Percentiles rank a stretch among this genome's conserved stretches.
Evolutionary conservation across 2,888 invertebrate genomes (phyloP).

Genomic region (Cryptosula pallasiana): DNA sequence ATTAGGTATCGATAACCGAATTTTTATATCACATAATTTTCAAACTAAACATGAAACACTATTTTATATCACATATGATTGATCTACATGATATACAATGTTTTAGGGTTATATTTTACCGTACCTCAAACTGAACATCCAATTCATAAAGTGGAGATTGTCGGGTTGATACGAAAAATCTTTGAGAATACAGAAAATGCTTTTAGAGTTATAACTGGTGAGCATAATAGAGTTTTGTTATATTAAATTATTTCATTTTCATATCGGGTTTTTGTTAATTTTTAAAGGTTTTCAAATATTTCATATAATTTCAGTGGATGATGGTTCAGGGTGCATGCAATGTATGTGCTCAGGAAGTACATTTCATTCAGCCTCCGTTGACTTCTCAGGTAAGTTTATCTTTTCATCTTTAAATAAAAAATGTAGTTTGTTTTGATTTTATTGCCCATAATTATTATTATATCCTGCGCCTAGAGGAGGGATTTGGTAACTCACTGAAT

Average conservation of each 20-base stretch:
- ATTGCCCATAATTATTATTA: too few relatives aligned
- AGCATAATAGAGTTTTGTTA: not conserved
- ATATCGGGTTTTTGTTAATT: too few relatives aligned
- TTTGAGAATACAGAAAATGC: not conserved
- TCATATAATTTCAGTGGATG: slow-evolving; percentile 17
- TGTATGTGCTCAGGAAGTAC: not conserved
- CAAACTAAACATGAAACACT: too few relatives aligned
- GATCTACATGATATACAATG: too few relatives aligned
- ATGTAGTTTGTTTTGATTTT: too few relatives aligned
- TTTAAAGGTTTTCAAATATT: too few relatives aligned
- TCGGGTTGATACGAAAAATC: not conserved
- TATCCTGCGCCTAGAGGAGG: not conserved
- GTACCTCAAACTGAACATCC: not conserved
- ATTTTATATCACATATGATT: too few relatives aligned
- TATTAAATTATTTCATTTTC: not conserved
- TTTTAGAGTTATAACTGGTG: not conserved
- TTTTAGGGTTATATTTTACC: not conserved
- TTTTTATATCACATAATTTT: too few relatives aligned
- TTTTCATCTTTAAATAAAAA: too few relatives aligned
- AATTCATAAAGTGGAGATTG: slow-evolving; percentile 15
- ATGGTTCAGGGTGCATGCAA: slow-evolving; percentile 16
- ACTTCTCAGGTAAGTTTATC: too few relatives aligned
- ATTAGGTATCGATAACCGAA: too few relatives aligned
- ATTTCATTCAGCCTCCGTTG: too few relatives aligned
- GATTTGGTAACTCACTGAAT: not conserved